These are phyloP conservation scores for Poecilobothrus nobilitatus DNA, from an alignment of 2,888 invertebrate genomes.

Conservation along the genomic window DNA sequence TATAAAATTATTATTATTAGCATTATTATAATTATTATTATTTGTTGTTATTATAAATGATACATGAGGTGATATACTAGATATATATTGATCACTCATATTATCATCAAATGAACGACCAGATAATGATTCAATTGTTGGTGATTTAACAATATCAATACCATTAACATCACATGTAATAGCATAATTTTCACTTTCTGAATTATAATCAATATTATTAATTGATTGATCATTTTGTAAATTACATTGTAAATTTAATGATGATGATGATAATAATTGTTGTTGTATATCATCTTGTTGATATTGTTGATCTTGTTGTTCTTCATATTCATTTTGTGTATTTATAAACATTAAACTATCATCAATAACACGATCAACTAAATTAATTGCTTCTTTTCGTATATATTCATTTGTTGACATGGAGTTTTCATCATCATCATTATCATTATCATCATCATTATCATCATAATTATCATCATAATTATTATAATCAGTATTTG, in stretches of 20 bases:
- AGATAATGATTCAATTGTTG: conserved; percentile 43
- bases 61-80: conserved; percentile 8
- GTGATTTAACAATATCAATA: conserved; percentile 41
- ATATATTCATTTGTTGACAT: conserved; percentile 24
- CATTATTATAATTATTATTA: neutral
- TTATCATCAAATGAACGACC: conserved; percentile 44
- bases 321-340: conserved; percentile 28
- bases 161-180: conserved; percentile 42
- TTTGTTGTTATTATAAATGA: conserved; percentile 11
- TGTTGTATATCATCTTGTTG: neutral
- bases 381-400: conserved; percentile 39
- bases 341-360: conserved; percentile 40
- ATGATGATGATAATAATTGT: conserved; percentile 18
- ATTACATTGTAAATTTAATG: conserved; percentile 20
- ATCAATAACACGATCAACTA: conserved; percentile 42
- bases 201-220: conserved; percentile 29
- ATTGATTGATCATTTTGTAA: conserved; percentile 9
- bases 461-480: conserved; percentile 25
- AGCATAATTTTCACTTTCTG: conserved; percentile 43
- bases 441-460: conserved; percentile 22
- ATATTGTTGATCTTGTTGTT: conserved; percentile 23
- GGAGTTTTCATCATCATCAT: conserved; percentile 6
- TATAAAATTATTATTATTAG: conserved; percentile 20
- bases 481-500: conserved; percentile 23
- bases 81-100: conserved; percentile 31